Evolutionary conservation across 2,113 vertebrate genomes (phyloP).

Genomic region (Maccullochella peelii): DNA sequence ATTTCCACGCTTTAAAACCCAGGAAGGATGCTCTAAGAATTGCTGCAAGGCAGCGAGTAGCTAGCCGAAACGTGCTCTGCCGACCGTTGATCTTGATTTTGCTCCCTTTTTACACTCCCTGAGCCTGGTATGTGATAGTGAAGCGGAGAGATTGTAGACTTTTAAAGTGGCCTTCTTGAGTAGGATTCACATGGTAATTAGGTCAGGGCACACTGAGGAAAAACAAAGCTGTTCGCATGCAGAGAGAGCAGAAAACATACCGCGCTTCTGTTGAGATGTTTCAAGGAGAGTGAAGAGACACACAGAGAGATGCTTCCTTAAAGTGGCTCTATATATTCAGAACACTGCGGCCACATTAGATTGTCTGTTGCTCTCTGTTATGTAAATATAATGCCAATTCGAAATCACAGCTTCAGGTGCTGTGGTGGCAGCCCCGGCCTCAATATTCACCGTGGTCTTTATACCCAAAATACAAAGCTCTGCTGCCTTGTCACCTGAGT

Average conservation of each 20-base stretch:
- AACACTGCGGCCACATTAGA: constrained; percentile 16
- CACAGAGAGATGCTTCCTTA: constrained; percentile 19
- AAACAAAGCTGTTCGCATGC: constrained; percentile 61
- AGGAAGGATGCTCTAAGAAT: constrained; percentile 13
- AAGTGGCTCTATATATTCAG: constrained; percentile 25
- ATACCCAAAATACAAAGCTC: constrained; percentile 28
- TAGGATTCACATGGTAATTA: constrained; percentile 77
- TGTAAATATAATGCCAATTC: constrained; percentile 55
- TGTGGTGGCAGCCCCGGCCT: constrained; percentile 27
- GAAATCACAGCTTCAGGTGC: constrained; percentile 23
- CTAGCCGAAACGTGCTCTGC: constrained; percentile 26
- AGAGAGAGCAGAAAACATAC: constrained; percentile 44
- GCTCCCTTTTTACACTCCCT: constrained; percentile 10
- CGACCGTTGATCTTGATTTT: constrained; percentile 39
- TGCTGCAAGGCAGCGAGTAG: constrained; percentile 30
- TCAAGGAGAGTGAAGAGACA: constrained; percentile 32
- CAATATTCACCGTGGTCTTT: constrained; percentile 25
- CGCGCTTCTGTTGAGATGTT: constrained; percentile 29
- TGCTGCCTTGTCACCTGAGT: constrained; percentile 52
- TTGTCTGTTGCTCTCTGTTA: constrained; percentile 40
- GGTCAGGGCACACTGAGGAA: constrained; percentile 62
- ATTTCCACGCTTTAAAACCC: constrained; percentile 24
- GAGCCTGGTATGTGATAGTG: constrained; percentile 53
- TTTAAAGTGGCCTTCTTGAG: constrained; percentile 65
- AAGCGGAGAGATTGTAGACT: constrained; percentile 51